These are phyloP conservation scores for Polydrusus tereticollis DNA, from an alignment of 2,888 invertebrate genomes.

Conservation along the genomic window DNA sequence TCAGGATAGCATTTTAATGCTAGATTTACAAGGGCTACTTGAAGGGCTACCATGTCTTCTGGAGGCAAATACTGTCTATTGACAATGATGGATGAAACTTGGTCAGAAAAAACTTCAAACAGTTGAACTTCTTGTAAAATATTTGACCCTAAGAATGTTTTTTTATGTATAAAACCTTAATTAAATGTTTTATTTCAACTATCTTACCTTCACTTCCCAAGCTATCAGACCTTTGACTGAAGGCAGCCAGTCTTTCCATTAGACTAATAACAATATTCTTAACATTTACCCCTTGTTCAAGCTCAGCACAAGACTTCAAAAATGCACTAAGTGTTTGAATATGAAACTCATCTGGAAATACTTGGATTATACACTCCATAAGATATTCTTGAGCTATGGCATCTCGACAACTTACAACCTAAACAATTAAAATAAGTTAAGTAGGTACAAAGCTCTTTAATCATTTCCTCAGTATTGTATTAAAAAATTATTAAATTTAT, in stretches of 20 bases:
- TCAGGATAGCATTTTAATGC: slow-evolving; percentile 98
- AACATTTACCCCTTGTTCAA: slow-evolving; percentile 96
- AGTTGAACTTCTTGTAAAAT: slow-evolving; percentile 83
- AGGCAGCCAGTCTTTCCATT: slow-evolving; percentile 90
- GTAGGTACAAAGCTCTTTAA: too few relatives aligned
- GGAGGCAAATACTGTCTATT: slow-evolving; percentile 94
- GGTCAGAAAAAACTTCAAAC: slow-evolving; percentile 98
- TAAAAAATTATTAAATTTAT: too few relatives aligned
- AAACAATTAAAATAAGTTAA: slow-evolving; percentile 34
- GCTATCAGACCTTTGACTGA: slow-evolving; percentile 82
- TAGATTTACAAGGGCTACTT: slow-evolving; percentile 93
- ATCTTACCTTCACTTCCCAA: slow-evolving; percentile 64
- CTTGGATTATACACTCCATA: slow-evolving; percentile 99
- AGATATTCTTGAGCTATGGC: slow-evolving; percentile 99
- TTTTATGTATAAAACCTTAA: too few relatives aligned
- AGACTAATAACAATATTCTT: slow-evolving; percentile 98
- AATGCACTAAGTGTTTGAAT: slow-evolving; percentile 95
- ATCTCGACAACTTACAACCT: slow-evolving; percentile 96
- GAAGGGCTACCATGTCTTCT: slow-evolving; percentile 95
- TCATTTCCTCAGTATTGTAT: background rate
- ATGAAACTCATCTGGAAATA: slow-evolving; percentile 99
- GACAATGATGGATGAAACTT: slow-evolving; percentile 95
- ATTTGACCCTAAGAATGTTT: slow-evolving; percentile 52
- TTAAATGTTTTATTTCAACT: background rate
- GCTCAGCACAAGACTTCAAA: slow-evolving; percentile 95